A percentile compares a stretch with the other conserved stretches of the same genome.
These are phyloP conservation scores for Brassicogethes aeneus DNA, from an alignment of 2,888 invertebrate species.

Conservation along the genomic window DNA sequence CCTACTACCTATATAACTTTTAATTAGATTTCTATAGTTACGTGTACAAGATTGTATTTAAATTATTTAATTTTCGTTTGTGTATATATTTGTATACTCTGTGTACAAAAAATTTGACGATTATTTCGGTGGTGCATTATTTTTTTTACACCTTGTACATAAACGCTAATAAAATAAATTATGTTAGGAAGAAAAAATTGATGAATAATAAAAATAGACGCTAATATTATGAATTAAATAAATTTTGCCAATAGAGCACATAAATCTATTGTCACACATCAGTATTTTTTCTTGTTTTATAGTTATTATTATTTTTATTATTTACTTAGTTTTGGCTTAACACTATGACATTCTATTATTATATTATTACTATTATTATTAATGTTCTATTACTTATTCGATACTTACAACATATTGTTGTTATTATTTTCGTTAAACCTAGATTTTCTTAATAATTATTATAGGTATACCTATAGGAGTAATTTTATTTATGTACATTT, in stretches of 20 bases:
- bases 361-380: too few relatives aligned
- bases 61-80: too few relatives aligned
- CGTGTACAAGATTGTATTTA: too few relatives aligned
- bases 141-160: constrained; percentile 39
- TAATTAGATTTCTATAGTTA: too few relatives aligned
- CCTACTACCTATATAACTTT: too few relatives aligned
- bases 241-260: constrained; percentile 33
- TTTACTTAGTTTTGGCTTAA: not conserved
- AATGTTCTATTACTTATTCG: too few relatives aligned
- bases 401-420: constrained; percentile 3
- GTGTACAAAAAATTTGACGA: not conserved
- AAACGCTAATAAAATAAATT: constrained; percentile 24
- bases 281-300: constrained; percentile 26
- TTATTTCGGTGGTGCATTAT: constrained; percentile 26
- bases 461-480: constrained; percentile 6
- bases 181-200: constrained; percentile 22
- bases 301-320: not conserved
- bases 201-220: constrained; percentile 24
- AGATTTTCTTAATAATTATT: constrained; percentile 12
- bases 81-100: not conserved
- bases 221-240: constrained; percentile 1
- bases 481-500: constrained; percentile 23
- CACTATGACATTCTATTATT: constrained; percentile 5
- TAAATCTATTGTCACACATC: constrained; percentile 33
- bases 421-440: constrained; percentile 5